phyloP scores from a whole-genome alignment of 2,797 vertebrate species.

The Takifugu rubripes region DNA sequence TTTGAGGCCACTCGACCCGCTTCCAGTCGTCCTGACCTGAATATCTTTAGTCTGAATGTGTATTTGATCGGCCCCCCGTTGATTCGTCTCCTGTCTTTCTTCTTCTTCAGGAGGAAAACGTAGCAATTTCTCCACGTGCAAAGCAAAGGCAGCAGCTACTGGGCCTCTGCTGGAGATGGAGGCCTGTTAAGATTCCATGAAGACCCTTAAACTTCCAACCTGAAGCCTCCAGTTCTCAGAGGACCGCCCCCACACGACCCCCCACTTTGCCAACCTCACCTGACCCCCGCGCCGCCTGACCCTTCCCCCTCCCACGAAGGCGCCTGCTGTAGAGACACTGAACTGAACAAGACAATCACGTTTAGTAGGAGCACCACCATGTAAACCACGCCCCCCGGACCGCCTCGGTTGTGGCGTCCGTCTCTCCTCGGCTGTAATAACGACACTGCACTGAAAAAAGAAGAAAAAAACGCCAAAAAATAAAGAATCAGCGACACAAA shows the following conservation, averaged over 20 bases:
- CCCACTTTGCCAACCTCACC: slow-evolving; percentile 13
- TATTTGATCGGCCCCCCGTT: neutral
- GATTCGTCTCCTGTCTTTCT: neutral
- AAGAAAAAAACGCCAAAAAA: slow-evolving; percentile 51
- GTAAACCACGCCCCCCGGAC: slow-evolving; percentile 1
- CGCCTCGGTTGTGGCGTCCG: slow-evolving; percentile 33
- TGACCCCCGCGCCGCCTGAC: slow-evolving; percentile 15
- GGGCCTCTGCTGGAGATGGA: slow-evolving; percentile 98
- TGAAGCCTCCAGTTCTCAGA: slow-evolving; percentile 75
- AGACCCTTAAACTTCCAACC: slow-evolving; percentile 75
- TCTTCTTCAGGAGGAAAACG: slow-evolving; percentile 86
- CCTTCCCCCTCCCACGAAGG: slow-evolving; percentile 56
- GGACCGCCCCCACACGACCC: slow-evolving; percentile 65
- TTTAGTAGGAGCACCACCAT: slow-evolving; percentile 51
- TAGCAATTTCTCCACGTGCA: slow-evolving; percentile 91
- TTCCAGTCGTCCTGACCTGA: slow-evolving; percentile 42
- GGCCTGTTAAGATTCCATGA: slow-evolving; percentile 89
- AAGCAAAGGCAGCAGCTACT: slow-evolving; percentile 92
- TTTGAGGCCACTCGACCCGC: slow-evolving; percentile 16
- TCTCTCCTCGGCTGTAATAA: slow-evolving; percentile 55
- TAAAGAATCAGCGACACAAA: slow-evolving; percentile 56
- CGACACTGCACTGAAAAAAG: slow-evolving; percentile 76
- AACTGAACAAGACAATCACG: slow-evolving; percentile 92
- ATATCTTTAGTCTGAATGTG: neutral
- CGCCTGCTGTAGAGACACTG: slow-evolving; percentile 84